Percentiles rank a stretch among this genome's conserved stretches.
Conservation (phyloP, 2,797 vertebrate genomes). For the Bucorvus abyssinicus region DNA sequence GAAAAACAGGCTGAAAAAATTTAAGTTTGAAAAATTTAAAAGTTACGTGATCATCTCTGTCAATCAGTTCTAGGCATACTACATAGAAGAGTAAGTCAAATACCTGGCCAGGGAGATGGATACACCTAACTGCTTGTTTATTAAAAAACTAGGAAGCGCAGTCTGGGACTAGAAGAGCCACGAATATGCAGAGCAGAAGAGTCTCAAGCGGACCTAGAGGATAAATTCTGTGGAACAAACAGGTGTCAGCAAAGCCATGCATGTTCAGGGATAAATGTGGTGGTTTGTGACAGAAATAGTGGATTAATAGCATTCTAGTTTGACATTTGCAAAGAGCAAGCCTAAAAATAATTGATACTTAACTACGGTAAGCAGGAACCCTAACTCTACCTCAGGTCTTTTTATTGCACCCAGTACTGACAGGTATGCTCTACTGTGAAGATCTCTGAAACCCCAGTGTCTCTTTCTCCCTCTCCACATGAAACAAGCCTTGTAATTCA, state of each 20-base stretch:
- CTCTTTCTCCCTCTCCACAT: not conserved
- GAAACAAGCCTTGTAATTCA: not conserved
- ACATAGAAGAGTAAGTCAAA: not conserved
- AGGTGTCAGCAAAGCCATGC: not conserved
- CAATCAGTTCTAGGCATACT: not conserved
- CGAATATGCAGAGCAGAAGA: not conserved
- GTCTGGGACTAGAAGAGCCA: not conserved
- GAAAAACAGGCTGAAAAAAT: not conserved
- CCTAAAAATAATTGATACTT: not conserved
- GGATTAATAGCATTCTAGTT: not conserved
- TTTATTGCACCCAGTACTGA: not conserved
- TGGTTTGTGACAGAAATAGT: not conserved
- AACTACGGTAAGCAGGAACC: not conserved
- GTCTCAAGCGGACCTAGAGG: not conserved
- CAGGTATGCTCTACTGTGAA: not conserved
- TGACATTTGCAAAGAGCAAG: not conserved
- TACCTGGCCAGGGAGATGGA: not conserved
- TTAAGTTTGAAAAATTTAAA: not conserved
- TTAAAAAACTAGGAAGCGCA: not conserved
- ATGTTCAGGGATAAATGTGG: not conserved
- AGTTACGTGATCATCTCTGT: rapidly evolving
- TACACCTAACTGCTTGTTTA: not conserved
- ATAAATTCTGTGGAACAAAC: not conserved
- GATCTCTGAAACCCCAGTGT: not conserved
- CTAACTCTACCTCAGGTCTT: not conserved